A percentile compares a stretch with the other conserved stretches of the same genome.
These are phyloP conservation scores for Chroicocephalus ridibundus DNA, from an alignment of 2,113 vertebrate genomes.

Conservation along the genomic window DNA sequence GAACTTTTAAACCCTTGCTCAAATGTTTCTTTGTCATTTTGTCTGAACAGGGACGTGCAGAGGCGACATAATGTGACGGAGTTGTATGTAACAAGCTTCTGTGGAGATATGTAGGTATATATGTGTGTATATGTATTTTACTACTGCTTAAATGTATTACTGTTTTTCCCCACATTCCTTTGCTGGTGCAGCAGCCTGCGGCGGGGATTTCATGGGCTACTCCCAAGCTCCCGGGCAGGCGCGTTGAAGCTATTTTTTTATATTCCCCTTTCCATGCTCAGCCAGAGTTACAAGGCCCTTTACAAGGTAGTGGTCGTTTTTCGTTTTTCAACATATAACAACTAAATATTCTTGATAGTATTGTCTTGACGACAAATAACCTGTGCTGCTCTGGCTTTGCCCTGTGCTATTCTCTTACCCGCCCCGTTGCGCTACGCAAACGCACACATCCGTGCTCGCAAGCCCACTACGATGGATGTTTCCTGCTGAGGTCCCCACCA, in stretches of 20 bases:
- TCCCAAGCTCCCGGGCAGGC: not conserved
- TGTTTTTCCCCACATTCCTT: not conserved
- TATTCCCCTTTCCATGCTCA: not conserved
- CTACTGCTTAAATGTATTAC: not conserved
- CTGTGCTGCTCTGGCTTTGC: not conserved
- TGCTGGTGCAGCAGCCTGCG: not conserved
- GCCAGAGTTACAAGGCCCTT: not conserved
- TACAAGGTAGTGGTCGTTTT: not conserved
- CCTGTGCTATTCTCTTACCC: not conserved
- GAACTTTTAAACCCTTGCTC: not conserved
- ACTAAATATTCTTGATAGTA: not conserved
- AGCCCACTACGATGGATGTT: accelerated
- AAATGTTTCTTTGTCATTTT: not conserved
- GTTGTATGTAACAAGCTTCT: not conserved
- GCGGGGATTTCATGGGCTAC: not conserved
- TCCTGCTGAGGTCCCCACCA: not conserved
- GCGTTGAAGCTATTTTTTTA: not conserved
- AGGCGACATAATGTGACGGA: not conserved
- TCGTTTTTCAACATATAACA: not conserved
- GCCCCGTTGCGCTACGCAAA: accelerated
- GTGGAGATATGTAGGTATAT: not conserved
- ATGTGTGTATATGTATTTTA: not conserved
- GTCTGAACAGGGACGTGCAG: not conserved
- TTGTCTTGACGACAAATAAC: not conserved
- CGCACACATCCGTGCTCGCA: accelerated